Base-by-base conservation (phyloP, 2,797 vertebrate genomes). In the Gymnoscopelus braueri region DNA sequence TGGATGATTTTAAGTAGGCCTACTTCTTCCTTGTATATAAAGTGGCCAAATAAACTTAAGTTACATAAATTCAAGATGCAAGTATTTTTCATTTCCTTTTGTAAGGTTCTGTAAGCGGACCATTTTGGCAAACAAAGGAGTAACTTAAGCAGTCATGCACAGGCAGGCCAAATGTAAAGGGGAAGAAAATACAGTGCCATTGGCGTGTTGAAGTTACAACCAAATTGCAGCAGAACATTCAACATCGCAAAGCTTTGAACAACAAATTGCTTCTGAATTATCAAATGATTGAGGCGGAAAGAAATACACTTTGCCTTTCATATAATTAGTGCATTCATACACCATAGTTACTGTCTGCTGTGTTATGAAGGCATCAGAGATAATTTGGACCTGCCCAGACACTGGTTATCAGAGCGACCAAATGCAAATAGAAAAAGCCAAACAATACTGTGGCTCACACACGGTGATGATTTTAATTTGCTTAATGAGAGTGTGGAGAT, bases 281-380 rank as follows among this genome's bases (percentile, higher is more conserved):
- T 74, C 35, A 79, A 69, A 12, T 8, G 59, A 53, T 59, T n/a
- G 29, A 2, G n/a, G 69, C 10, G 63, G 63, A 59, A 59, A 32
- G 53, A 13, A n/a, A 29, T 15, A 13, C 14, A 52, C 35, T 48
- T 3, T 2, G 4, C 63, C 62, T 77, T 60, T 78, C 68, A 80
- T 85, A 44, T 78, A 74, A 88, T 86, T 78, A 76, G 49, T 53
- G 60, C 75, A 81, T 83, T 82, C 67, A 29, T 72, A 29, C 51
- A 66, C 19, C 78, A 53, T 72, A 57, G 74, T 77, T 76, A 72
- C 74, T 65, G 67, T 78, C 71, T 26, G 44, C 53, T 69, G 65
- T 59, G 7, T 44, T 32, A 12, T 60, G 55, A 72, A 77, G 29
- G 52, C 71, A 60, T 75, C 9, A 59, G 51, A 74, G 58, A 52